phyloP scores from a whole-genome alignment of 1,140 invertebrate species.

The Lepidostoma basale region DNA sequence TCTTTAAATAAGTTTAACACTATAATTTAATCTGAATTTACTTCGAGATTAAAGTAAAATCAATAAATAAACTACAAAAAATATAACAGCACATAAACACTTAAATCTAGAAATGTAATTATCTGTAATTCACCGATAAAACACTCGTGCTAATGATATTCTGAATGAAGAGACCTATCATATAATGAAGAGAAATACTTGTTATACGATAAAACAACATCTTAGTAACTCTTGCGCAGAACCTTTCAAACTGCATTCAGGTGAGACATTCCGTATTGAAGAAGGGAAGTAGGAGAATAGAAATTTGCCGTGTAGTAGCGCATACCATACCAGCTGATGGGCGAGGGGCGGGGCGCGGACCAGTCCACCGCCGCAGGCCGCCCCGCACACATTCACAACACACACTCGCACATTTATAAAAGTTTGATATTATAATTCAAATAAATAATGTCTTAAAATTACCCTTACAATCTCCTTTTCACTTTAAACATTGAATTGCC shows the following conservation, averaged over 20 bases:
- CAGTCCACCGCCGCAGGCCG: neutral
- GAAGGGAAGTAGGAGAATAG: conserved; percentile 2
- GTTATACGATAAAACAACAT: conserved; percentile 30
- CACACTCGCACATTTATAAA: conserved; percentile 26
- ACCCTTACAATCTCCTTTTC: conserved; percentile 15
- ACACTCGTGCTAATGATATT: conserved; percentile 27
- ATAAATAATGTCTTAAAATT: conserved; percentile 35
- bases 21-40: conserved; percentile 26
- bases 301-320: conserved; percentile 1
- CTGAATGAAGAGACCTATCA: conserved; percentile 29
- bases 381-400: neutral
- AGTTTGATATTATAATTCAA: conserved; percentile 24
- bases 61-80: conserved; percentile 47
- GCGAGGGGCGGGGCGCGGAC: no score
- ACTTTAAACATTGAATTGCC: conserved; percentile 17
- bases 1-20: conserved; percentile 31
- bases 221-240: conserved; percentile 16
- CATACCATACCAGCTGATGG: neutral
- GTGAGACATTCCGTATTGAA: conserved; percentile 3
- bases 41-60: conserved; percentile 38
- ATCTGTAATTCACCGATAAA: conserved; percentile 37
- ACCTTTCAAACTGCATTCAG: conserved; percentile 3
- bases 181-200: conserved; percentile 27
- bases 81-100: conserved; percentile 46
- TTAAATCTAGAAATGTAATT: conserved; percentile 42